Conservation (phyloP, 2,888 invertebrate species). For the Philereme transversata region DNA sequence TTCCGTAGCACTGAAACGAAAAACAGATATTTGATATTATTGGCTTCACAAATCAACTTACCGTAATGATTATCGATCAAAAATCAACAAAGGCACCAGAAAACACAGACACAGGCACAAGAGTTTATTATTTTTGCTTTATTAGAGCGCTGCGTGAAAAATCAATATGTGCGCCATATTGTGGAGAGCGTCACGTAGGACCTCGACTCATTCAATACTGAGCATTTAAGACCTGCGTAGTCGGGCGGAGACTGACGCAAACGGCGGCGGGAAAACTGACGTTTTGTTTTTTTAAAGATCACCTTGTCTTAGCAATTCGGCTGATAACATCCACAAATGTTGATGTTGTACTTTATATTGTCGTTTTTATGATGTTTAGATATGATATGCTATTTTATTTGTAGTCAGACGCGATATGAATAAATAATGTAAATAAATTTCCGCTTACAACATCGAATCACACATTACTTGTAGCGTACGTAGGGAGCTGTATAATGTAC, state of each 20-base stretch:
- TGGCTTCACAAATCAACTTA: conserved; percentile 11
- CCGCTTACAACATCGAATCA: neutral
- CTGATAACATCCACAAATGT: conserved; percentile 37
- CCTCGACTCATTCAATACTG: conserved; percentile 69
- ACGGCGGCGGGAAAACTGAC: conserved; percentile 75
- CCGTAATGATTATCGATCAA: conserved; percentile 17
- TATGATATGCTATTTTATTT: neutral
- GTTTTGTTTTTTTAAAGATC: conserved; percentile 56
- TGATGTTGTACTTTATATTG: conserved; percentile 19
- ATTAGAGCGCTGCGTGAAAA: conserved; percentile 62
- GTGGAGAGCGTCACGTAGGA: conserved; percentile 43
- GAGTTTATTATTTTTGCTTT: conserved; percentile 52
- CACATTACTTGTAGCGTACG: neutral
- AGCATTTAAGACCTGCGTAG: conserved; percentile 70
- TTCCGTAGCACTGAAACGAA: conserved; percentile 5
- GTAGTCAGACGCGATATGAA: neutral
- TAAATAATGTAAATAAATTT: neutral
- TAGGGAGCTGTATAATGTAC: neutral
- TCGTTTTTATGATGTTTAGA: conserved; percentile 4
- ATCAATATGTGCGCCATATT: conserved; percentile 71
- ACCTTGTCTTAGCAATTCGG: conserved; percentile 38
- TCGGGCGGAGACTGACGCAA: conserved; percentile 49
- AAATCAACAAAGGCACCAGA: conserved; percentile 27
- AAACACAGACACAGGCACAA: conserved; percentile 62
- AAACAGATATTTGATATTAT: conserved; percentile 1